Evolutionary conservation across 2,113 vertebrate species (phyloP).

Genomic region (Leptobrachium ailaonicum): DNA sequence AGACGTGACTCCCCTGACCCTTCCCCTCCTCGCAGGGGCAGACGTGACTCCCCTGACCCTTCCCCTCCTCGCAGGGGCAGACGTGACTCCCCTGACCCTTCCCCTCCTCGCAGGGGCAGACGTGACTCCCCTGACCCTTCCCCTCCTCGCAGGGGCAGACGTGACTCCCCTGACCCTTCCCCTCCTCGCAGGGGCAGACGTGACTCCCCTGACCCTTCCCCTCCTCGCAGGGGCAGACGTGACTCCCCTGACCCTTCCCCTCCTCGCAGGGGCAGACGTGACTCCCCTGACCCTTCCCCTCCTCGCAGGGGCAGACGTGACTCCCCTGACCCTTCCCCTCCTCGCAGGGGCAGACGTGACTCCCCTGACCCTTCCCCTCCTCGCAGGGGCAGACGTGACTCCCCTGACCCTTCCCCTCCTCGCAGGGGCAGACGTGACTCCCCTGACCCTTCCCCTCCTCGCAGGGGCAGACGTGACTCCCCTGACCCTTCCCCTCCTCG

Average conservation of each 20-base stretch:
- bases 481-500: conserved; percentile 39
- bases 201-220: conserved; percentile 8
- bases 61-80: neutral
- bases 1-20: accelerated
- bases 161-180: conserved; percentile 12
- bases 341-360: neutral
- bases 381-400: conserved; percentile 36
- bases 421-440: conserved; percentile 43
- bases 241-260: conserved; percentile 55
- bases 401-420: conserved; percentile 34
- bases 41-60: conserved; percentile 7
- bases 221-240: accelerated
- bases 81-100: conserved; percentile 16
- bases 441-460: neutral
- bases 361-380: conserved; percentile 8
- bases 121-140: conserved; percentile 41
- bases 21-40: neutral
- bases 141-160: neutral
- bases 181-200: neutral
- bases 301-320: neutral
- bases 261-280: accelerated
- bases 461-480: conserved; percentile 10
- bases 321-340: neutral
- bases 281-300: accelerated
- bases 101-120: neutral